Percentiles rank a stretch among this genome's conserved stretches.
Evolutionary conservation across 2,888 invertebrate genomes (phyloP).

Genomic region (Oscheius sp.): DNA sequence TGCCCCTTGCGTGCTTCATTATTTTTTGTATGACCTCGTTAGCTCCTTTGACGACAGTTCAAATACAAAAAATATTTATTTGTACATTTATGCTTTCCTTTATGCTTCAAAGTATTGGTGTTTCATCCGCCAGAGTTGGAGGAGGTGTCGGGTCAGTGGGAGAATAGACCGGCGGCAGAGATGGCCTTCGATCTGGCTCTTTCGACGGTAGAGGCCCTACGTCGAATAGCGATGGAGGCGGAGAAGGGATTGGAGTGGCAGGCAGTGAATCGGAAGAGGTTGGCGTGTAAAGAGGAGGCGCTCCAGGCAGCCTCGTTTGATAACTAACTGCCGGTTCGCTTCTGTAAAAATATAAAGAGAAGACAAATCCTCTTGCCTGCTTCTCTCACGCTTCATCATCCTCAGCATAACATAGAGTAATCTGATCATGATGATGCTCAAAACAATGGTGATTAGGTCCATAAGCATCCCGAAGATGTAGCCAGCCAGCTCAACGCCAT

Average conservation of each 20-base stretch:
- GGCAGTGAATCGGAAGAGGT: not conserved
- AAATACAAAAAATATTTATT: not conserved
- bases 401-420: slow-evolving; percentile 5
- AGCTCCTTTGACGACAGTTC: not conserved
- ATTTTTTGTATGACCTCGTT: too few species aligned
- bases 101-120: not conserved
- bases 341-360: not conserved
- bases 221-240: not conserved
- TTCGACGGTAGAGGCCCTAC: not conserved
- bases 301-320: not conserved
- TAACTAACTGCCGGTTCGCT: not conserved
- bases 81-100: not conserved
- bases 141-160: not conserved
- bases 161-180: slow-evolving; percentile 6
- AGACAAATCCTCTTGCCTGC: not conserved
- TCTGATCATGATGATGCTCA: not conserved
- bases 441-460: not conserved
- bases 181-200: slow-evolving; percentile 6
- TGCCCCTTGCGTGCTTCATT: too few species aligned
- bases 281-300: slow-evolving; percentile 1
- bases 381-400: not conserved
- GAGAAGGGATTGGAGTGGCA: not conserved
- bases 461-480: not conserved
- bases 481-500: not conserved
- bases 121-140: not conserved